phyloP scores from a whole-genome alignment of 2,797 vertebrate species.

The Phaenicophaeus curvirostris region DNA sequence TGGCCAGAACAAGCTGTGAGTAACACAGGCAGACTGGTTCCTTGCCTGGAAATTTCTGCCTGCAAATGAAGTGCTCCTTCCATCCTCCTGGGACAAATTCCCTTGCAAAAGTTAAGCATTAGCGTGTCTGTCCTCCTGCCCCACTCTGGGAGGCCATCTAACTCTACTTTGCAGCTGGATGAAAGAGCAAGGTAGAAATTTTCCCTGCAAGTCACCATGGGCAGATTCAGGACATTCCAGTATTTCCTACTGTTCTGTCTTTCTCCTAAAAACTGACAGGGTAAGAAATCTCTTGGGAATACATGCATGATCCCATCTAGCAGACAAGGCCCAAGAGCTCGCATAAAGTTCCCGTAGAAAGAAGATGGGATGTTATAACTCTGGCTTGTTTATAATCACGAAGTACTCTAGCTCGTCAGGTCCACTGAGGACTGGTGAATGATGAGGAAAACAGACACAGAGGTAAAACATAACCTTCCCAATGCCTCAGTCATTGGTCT shows the following conservation, averaged over 20 bases:
- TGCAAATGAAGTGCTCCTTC: not conserved
- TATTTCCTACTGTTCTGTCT: not conserved
- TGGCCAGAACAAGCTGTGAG: not conserved
- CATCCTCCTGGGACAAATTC: not conserved
- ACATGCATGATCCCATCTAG: not conserved
- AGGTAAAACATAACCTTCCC: not conserved
- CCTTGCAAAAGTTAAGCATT: not conserved
- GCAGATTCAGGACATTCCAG: not conserved
- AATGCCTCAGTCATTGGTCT: not conserved
- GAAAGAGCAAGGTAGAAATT: not conserved
- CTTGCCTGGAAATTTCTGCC: not conserved
- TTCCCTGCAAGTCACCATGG: not conserved
- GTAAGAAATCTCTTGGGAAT: not conserved
- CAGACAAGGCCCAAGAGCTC: not conserved
- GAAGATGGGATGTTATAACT: not conserved
- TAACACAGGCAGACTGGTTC: not conserved
- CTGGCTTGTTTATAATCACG: not conserved
- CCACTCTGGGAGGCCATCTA: not conserved
- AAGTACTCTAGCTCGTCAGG: not conserved
- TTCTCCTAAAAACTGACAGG: not conserved
- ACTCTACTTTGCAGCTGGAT: not conserved
- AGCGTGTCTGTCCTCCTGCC: not conserved
- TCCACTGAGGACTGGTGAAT: not conserved
- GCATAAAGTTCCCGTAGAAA: not conserved
- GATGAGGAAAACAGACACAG: not conserved